Conservation (phyloP, 2,888 invertebrate genomes). For the Alviniconcha strummeri region DNA sequence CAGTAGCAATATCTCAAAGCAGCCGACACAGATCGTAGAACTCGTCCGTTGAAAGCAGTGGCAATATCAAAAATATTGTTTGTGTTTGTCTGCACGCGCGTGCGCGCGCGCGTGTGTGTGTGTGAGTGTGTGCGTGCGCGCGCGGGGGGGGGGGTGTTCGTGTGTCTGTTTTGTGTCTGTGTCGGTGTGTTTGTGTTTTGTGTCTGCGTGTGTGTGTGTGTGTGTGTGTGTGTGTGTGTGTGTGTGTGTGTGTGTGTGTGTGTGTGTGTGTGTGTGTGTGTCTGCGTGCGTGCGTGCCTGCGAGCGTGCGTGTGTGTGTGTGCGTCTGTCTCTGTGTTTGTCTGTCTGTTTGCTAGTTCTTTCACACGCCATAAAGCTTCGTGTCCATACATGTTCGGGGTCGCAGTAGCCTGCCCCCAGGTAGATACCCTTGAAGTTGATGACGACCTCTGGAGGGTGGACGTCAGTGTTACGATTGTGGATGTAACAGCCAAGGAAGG, state of each 20-base stretch:
- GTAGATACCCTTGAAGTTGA: constrained; percentile 67
- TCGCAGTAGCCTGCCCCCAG: constrained; percentile 70
- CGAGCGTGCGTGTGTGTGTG: too few relatives aligned
- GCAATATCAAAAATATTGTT: not conserved
- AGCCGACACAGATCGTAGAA: too few relatives aligned
- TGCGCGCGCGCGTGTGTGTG: constrained; percentile 1
- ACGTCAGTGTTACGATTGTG: constrained; percentile 51
- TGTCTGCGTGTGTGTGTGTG: not conserved
- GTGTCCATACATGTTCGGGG: constrained; percentile 60
- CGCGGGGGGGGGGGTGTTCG: too few relatives aligned
- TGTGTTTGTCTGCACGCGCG: not conserved
- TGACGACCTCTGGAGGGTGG: constrained; percentile 29
- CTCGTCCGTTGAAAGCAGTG: too few relatives aligned
- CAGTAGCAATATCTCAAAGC: too few relatives aligned
- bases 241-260: not conserved
- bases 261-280: too few relatives aligned
- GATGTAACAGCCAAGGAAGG: constrained; percentile 80
- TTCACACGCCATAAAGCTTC: not conserved
- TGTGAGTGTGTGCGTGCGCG: not conserved
- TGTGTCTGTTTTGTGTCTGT: too few relatives aligned
- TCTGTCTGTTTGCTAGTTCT: not conserved
- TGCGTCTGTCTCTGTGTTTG: not conserved
- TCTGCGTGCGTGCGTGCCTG: too few relatives aligned
- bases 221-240: not conserved
- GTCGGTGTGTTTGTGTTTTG: too few relatives aligned